These are phyloP conservation scores for Drosophila pruinosa DNA, from an alignment of 1,140 invertebrate species.

Conservation along the genomic window DNA sequence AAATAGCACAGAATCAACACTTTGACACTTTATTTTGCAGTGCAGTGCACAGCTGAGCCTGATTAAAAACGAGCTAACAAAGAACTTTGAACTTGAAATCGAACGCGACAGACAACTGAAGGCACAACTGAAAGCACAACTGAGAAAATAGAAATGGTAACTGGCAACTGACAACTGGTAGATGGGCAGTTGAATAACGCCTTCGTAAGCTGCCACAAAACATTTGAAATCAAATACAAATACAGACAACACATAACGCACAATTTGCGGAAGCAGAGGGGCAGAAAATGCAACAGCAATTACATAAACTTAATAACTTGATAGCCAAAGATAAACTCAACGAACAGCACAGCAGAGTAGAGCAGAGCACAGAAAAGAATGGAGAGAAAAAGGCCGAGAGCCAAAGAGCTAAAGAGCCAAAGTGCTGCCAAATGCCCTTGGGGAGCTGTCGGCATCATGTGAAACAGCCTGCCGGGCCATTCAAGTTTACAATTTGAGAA, in stretches of 20 bases:
- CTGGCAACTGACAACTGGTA: background rate
- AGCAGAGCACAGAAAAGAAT: background rate
- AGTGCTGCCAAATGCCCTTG: constrained; percentile 36
- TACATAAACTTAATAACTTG: constrained; percentile 78
- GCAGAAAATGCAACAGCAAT: constrained; percentile 59
- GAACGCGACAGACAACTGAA: constrained; percentile 31
- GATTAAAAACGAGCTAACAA: constrained; percentile 47
- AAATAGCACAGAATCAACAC: constrained; percentile 64
- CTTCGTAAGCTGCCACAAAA: constrained; percentile 56
- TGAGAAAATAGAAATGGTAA: background rate
- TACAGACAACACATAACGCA: constrained; percentile 16
- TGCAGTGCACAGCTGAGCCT: constrained; percentile 70
- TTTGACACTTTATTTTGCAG: constrained; percentile 74
- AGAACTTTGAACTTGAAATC: constrained; percentile 58
- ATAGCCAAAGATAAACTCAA: constrained; percentile 54
- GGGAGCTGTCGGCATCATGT: constrained; percentile 36
- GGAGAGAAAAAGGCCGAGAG: constrained; percentile 7
- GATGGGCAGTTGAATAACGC: constrained; percentile 34
- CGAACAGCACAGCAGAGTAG: too few relatives aligned
- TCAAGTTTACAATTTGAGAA: constrained; percentile 58
- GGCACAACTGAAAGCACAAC: background rate
- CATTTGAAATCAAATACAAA: constrained; percentile 63
- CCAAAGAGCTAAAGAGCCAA: constrained; percentile 20
- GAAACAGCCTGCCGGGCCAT: constrained; percentile 31
- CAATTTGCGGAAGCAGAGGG: constrained; percentile 15